phyloP scores from a whole-genome alignment of 2,113 vertebrate species.

The Cephalophus harveyi region DNA sequence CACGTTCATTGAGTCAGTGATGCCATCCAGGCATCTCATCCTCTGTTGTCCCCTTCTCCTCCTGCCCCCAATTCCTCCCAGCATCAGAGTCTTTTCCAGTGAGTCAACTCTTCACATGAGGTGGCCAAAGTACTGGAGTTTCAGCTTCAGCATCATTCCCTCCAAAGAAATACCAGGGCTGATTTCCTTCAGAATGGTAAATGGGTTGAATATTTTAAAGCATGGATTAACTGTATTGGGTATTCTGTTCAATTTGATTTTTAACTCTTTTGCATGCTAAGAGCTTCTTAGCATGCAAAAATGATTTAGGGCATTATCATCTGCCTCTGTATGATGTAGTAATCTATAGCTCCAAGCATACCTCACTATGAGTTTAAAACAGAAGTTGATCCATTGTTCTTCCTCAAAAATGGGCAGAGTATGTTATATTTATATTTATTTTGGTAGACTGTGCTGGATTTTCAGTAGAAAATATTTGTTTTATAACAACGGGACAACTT shows the following conservation, averaged over 20 bases:
- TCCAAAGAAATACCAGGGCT: too few species aligned
- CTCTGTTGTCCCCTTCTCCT: too few species aligned
- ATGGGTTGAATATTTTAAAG: not conserved
- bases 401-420: not conserved
- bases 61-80: too few species aligned
- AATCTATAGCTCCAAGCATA: not conserved
- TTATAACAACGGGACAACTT: not conserved
- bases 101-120: too few species aligned
- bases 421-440: not conserved
- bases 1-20: fast-evolving
- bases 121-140: too few species aligned
- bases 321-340: not conserved
- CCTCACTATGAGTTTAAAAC: not conserved
- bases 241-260: not conserved
- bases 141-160: too few species aligned
- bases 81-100: too few species aligned
- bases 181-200: not conserved
- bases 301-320: not conserved
- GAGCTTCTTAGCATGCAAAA: not conserved
- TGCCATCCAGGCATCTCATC: too few species aligned
- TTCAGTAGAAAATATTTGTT: not conserved
- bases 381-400: not conserved
- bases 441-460: not conserved
- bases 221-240: not conserved
- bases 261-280: not conserved